A percentile compares a stretch with the other conserved stretches of the same genome.
phyloP scores from a whole-genome alignment of 2,113 vertebrate genomes.

The Acrocephalus kingi region DNA sequence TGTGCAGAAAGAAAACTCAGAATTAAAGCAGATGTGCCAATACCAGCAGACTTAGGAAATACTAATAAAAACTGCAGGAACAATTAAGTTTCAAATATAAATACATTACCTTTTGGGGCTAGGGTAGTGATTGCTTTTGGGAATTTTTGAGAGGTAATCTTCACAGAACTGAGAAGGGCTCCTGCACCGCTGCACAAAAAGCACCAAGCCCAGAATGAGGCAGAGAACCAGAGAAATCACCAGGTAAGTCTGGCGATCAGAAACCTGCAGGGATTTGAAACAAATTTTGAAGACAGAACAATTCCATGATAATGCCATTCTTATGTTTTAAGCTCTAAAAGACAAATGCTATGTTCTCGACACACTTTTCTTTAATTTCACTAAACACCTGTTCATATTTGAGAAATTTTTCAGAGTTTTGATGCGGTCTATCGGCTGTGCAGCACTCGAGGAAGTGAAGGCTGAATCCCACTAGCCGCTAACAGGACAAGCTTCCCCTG shows the following conservation, averaged over 20 bases:
- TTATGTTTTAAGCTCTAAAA: neutral
- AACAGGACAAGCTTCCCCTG: neutral
- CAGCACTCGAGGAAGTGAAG: neutral
- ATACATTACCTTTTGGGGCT: conserved; percentile 90
- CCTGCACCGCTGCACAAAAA: conserved; percentile 90
- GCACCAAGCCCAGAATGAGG: conserved; percentile 85
- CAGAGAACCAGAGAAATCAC: conserved; percentile 89
- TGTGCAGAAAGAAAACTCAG: neutral
- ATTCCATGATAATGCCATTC: neutral
- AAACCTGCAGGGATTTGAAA: conserved; percentile 73
- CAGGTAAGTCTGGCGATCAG: conserved; percentile 92
- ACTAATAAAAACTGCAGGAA: neutral
- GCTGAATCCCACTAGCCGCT: neutral
- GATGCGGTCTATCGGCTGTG: neutral
- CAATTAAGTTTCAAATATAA: neutral
- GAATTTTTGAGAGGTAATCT: conserved; percentile 75
- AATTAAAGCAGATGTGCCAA: neutral
- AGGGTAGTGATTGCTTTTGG: conserved; percentile 92
- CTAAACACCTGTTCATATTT: neutral
- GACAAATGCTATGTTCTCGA: neutral
- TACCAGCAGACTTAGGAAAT: neutral
- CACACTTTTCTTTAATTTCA: neutral
- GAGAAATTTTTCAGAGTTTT: neutral
- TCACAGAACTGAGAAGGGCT: conserved; percentile 71
- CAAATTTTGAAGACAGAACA: neutral